Evolutionary conservation across 2,113 vertebrate genomes (phyloP), one percentile per base, ranked within the genome.

Genomic region (Poicephalus meyeri): DNA sequence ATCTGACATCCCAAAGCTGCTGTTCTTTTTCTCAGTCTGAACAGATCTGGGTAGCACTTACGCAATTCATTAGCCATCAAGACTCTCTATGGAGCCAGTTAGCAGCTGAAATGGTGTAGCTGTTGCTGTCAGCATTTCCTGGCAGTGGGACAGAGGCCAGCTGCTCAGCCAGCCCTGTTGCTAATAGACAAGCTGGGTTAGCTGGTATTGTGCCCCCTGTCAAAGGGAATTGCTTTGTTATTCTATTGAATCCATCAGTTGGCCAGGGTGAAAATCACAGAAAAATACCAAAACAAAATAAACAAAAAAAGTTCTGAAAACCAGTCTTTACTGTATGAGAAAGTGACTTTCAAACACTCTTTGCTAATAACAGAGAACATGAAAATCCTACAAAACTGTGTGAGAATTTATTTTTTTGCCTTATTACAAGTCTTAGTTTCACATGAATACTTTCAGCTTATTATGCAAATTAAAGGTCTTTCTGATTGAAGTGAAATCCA

Each of bases 81-180:
- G 86, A 61, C 91, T 65, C 28, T 14, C 90, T 65, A 6, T 18
- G 33, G 91, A 97, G 77, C 58, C 35, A 18, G 84, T 82, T 20
- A 91, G 81, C 79, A 87, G 88, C 65, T 95, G 95, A 96, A 91
- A 82, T 55, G 31, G 71, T 73, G 86, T 88, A 76, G 95, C 93
- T 95, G 94, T 86, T 79, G 76, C 78, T 95, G 95, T 95, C 95
- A 96, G 94, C 81, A 37, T 93, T 95, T 96, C 77, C 73, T 89
- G 94, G 93, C 92, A 77, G 50, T 6, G 33, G 79, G 89, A 96
- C 89, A 78, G 58, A 47, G 78, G 86, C 88, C 97, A 97, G 97
- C 96, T 96, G 94, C 89, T 95, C 84, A 94, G 88, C 56, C 94
- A 93, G 91, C 58, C 80, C 93, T 77, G 31, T 10, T 95, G 64